phyloP scores from a whole-genome alignment of 1,140 invertebrate genomes.

The Drosophila tsacasi region DNA sequence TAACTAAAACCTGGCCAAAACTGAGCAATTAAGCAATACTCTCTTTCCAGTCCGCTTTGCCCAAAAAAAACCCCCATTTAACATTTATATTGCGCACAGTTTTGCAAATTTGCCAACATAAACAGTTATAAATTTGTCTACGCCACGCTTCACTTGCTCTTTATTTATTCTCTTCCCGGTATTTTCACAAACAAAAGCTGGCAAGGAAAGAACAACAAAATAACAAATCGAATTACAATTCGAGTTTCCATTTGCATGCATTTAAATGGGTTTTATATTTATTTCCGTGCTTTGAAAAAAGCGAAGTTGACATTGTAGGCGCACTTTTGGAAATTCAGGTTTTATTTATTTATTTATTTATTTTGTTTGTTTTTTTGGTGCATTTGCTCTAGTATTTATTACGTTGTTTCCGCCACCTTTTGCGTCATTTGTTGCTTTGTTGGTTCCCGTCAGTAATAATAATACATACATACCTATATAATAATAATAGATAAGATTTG shows the following conservation, averaged over 20 bases:
- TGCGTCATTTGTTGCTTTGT: slow-evolving; percentile 23
- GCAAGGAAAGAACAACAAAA: background rate
- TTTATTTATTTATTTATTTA: background rate
- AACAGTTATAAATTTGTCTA: slow-evolving; percentile 29
- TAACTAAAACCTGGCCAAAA: background rate
- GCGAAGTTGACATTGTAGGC: slow-evolving; percentile 10
- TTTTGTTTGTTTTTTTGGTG: slow-evolving; percentile 1
- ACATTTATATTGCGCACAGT: slow-evolving; percentile 22
- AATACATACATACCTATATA: background rate
- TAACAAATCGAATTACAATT: slow-evolving; percentile 11
- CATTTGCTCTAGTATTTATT: slow-evolving; percentile 21
- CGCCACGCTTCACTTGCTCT: slow-evolving; percentile 37
- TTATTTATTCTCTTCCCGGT: background rate
- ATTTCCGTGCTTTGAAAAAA: slow-evolving; percentile 29
- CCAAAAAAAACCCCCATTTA: background rate
- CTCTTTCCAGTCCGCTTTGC: background rate
- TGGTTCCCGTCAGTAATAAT: slow-evolving; percentile 26
- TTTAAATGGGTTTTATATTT: slow-evolving; percentile 14
- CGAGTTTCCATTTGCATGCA: slow-evolving; percentile 20
- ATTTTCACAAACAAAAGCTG: slow-evolving; percentile 5
- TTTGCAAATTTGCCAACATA: slow-evolving; percentile 30
- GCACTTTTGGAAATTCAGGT: slow-evolving; percentile 30
- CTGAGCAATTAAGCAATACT: background rate
- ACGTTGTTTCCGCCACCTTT: slow-evolving; percentile 22
- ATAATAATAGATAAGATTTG: slow-evolving; percentile 43